Evolutionary conservation across 2,888 invertebrate species (phyloP).

Genomic region (Acrobasis repandana): DNA sequence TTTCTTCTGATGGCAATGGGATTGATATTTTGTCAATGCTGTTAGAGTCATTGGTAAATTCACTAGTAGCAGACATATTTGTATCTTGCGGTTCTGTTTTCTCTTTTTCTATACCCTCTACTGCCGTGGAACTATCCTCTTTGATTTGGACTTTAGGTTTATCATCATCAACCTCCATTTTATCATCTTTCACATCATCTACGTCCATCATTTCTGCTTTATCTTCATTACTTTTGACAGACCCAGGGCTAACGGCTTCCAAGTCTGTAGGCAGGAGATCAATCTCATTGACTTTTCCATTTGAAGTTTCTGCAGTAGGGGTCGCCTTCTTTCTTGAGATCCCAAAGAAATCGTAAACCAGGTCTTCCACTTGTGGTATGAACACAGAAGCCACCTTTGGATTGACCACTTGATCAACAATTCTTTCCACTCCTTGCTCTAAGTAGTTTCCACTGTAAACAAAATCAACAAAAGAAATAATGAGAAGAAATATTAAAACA

Average conservation of each 20-base stretch:
- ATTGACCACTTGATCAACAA: slow-evolving; percentile 97
- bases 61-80: slow-evolving; percentile 80
- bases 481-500: slow-evolving; percentile 11
- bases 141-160: slow-evolving; percentile 51
- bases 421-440: slow-evolving; percentile 95
- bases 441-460: slow-evolving; percentile 91
- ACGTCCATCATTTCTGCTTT: slow-evolving; percentile 57
- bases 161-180: slow-evolving; percentile 54
- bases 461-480: not conserved
- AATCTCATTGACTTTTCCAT: slow-evolving; percentile 66
- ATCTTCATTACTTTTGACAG: slow-evolving; percentile 84
- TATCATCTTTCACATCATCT: slow-evolving; percentile 38
- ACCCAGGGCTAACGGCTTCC: slow-evolving; percentile 92
- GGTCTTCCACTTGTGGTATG: slow-evolving; percentile 94
- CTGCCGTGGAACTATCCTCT: slow-evolving; percentile 39
- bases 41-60: slow-evolving; percentile 56
- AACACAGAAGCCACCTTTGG: slow-evolving; percentile 95
- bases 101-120: slow-evolving; percentile 41
- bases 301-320: slow-evolving; percentile 56
- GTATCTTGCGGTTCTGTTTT: slow-evolving; percentile 74
- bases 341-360: slow-evolving; percentile 93
- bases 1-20: slow-evolving; percentile 60
- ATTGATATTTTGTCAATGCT: slow-evolving; percentile 58
- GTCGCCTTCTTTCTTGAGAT: slow-evolving; percentile 86
- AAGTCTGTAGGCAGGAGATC: slow-evolving; percentile 88